Percentiles rank a stretch among this genome's conserved stretches.
Conservation (phyloP, 2,797 vertebrate genomes). For the Crypturellus tataupa region DNA sequence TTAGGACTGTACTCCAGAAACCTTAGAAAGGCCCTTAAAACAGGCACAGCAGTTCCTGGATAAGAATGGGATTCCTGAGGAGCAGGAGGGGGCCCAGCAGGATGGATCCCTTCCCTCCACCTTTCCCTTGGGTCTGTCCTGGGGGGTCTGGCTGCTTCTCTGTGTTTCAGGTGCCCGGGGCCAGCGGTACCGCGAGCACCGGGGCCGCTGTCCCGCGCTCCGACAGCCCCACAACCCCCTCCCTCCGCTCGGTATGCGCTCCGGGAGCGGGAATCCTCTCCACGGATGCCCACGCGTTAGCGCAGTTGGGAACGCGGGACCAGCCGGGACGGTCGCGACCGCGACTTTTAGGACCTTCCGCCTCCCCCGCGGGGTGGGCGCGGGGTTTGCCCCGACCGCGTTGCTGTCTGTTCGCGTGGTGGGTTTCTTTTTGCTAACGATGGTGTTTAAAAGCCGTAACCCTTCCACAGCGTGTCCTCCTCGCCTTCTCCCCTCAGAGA, state of each 20-base stretch:
- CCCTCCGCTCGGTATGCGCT: background rate
- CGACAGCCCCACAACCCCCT: background rate
- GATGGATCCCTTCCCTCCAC: accelerated
- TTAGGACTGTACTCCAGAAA: background rate
- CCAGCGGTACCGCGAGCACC: accelerated
- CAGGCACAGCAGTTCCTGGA: background rate
- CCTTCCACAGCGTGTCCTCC: slow-evolving; percentile 84
- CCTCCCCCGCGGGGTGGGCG: too few species aligned
- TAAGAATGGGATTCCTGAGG: background rate
- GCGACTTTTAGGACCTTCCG: background rate
- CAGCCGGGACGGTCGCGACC: background rate
- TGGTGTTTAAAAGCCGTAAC: slow-evolving; percentile 87
- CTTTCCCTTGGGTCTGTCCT: accelerated
- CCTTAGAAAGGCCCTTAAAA: background rate
- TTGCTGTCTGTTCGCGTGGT: too few species aligned
- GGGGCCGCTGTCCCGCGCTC: background rate
- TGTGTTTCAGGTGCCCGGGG: background rate
- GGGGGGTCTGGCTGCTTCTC: background rate
- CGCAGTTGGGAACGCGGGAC: background rate
- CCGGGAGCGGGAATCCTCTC: background rate
- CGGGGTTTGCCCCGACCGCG: too few species aligned
- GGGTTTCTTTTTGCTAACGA: slow-evolving; percentile 2
- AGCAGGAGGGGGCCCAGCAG: accelerated
- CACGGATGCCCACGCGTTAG: background rate
- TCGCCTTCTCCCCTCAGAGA: slow-evolving; percentile 85